Evolutionary conservation across 2,113 vertebrate species (phyloP).

Genomic region (Mionectes macconnelli): DNA sequence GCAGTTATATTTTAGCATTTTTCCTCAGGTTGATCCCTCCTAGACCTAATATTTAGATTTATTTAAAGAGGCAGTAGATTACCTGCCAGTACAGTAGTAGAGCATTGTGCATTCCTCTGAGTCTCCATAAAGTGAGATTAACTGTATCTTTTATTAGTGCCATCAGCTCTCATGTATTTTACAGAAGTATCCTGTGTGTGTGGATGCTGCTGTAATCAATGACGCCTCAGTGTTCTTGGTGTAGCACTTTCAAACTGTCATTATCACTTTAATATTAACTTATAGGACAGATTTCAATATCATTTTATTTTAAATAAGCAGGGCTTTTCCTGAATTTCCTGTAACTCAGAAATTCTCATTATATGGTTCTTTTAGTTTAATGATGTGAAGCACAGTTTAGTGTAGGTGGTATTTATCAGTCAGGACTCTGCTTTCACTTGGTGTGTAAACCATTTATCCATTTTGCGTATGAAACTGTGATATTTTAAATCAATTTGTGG

Average conservation of each 20-base stretch:
- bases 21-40: constrained; percentile 61
- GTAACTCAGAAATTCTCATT: background rate
- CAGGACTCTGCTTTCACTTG: background rate
- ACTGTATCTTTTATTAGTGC: background rate
- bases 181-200: background rate
- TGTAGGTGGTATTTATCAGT: background rate
- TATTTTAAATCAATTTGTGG: background rate
- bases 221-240: background rate
- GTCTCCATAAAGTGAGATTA: constrained; percentile 32
- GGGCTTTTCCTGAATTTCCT: background rate
- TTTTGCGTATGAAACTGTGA: background rate
- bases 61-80: constrained; percentile 65
- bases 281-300: no score
- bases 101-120: constrained; percentile 9
- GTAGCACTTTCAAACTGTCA: background rate
- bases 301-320: background rate
- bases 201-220: accelerated
- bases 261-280: background rate
- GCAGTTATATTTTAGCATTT: constrained; percentile 56
- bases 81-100: constrained; percentile 16
- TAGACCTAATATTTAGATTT: constrained; percentile 59
- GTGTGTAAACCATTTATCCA: background rate
- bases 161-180: background rate
- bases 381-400: background rate
- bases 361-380: background rate